These are phyloP conservation scores for Fregetta grallaria DNA, from an alignment of 2,113 vertebrate genomes.

Conservation along the genomic window DNA sequence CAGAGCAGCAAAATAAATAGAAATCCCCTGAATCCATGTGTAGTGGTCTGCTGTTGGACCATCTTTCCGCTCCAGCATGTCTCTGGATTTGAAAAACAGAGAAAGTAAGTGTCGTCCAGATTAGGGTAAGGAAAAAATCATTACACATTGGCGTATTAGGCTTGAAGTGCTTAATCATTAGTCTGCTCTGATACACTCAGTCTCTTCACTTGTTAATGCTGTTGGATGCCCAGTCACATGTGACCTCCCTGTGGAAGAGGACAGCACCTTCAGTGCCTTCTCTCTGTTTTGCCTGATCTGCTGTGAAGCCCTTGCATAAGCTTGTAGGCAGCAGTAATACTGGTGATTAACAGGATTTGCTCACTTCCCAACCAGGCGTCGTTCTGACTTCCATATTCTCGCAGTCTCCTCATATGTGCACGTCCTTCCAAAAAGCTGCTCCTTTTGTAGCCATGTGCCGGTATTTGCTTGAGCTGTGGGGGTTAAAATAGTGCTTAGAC, in stretches of 20 bases:
- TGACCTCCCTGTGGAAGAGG: neutral
- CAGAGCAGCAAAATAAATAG: neutral
- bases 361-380: neutral
- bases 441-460: neutral
- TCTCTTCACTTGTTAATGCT: neutral
- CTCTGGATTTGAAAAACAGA: neutral
- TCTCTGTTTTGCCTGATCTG: neutral
- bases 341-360: neutral
- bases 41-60: neutral
- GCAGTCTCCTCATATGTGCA: fast-evolving
- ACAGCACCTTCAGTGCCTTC: neutral
- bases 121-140: neutral
- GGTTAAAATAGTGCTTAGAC: neutral
- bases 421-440: neutral
- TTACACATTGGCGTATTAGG: neutral
- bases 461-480: neutral
- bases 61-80: neutral
- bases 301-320: neutral
- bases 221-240: neutral
- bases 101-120: neutral
- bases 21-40: neutral
- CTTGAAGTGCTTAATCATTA: neutral
- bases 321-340: neutral
- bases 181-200: neutral
- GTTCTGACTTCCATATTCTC: neutral